Evolutionary conservation across 2,888 invertebrate species (phyloP).

Genomic region (Encarsia formosa): DNA sequence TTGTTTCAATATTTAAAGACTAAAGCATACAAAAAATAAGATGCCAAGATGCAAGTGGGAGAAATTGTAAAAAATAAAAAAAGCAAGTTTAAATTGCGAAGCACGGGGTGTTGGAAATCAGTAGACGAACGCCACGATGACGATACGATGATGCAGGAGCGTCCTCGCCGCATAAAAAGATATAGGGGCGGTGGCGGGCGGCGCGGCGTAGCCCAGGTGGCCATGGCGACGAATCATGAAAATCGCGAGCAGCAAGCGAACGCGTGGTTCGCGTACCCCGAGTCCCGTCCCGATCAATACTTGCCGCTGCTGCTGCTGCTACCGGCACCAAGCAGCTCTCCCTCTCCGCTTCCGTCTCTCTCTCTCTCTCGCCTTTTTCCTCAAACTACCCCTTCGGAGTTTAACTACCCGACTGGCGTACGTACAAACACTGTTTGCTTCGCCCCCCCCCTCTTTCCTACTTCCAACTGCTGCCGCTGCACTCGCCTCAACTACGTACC

Average conservation of each 20-base stretch:
- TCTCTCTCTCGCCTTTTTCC: too few species aligned
- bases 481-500: too few species aligned
- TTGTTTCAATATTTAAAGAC: too few species aligned
- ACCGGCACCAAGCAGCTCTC: background rate
- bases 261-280: background rate
- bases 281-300: constrained; percentile 44
- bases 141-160: too few species aligned
- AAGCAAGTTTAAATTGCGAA: background rate
- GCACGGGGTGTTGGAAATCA: background rate
- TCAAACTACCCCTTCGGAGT: too few species aligned
- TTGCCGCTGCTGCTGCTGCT: constrained; percentile 24
- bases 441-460: too few species aligned
- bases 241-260: constrained; percentile 34
- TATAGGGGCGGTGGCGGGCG: constrained; percentile 27
- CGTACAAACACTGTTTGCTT: too few species aligned
- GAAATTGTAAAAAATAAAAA: background rate
- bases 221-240: constrained; percentile 52
- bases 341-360: too few species aligned
- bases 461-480: too few species aligned
- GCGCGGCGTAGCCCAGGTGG: constrained; percentile 47
- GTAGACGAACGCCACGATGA: constrained; percentile 11
- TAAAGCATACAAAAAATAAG: background rate
- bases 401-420: too few species aligned
- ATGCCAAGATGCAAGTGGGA: background rate
- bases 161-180: too few species aligned